These are phyloP conservation scores for Diplodus sargus DNA, from an alignment of 2,797 vertebrate species.

Conservation along the genomic window DNA sequence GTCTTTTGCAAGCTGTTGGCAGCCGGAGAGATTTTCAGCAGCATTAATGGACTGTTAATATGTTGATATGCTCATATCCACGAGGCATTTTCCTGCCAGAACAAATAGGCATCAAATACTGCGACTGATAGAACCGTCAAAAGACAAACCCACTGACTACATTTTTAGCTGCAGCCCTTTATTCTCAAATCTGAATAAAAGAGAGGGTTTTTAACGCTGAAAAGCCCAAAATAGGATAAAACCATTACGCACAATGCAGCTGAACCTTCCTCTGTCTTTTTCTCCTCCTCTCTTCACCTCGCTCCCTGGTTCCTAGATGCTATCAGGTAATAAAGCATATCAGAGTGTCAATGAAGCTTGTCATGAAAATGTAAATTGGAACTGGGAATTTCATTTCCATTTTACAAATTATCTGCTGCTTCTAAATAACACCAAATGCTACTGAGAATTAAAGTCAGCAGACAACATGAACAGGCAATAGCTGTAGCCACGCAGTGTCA, in stretches of 20 bases:
- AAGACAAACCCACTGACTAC: constrained; percentile 64
- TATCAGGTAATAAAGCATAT: constrained; percentile 73
- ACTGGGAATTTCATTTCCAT: constrained; percentile 77
- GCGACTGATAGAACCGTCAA: constrained; percentile 79
- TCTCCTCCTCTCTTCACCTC: constrained; percentile 23
- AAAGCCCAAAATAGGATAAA: constrained; percentile 47
- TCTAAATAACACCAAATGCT: constrained; percentile 64
- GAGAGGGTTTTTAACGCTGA: constrained; percentile 41
- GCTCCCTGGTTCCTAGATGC: constrained; percentile 32
- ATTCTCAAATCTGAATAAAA: constrained; percentile 61
- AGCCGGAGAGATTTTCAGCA: constrained; percentile 79
- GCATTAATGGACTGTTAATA: constrained; percentile 86
- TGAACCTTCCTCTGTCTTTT: constrained; percentile 11
- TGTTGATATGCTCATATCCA: constrained; percentile 80
- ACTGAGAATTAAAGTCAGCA: constrained; percentile 45
- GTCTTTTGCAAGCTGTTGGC: constrained; percentile 74
- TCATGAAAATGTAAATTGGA: constrained; percentile 78
- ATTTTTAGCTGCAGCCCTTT: constrained; percentile 52
- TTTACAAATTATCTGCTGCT: constrained; percentile 75
- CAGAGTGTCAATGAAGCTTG: constrained; percentile 78
- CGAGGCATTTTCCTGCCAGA: constrained; percentile 82
- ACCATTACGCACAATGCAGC: constrained; percentile 33
- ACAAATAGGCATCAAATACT: constrained; percentile 80
- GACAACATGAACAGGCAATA: constrained; percentile 37
- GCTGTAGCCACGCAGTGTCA: not conserved